Evolutionary conservation across 1,140 invertebrate genomes (phyloP), one percentile per base, ranked within the genome.

Genomic region (Ceratitis capitata): DNA sequence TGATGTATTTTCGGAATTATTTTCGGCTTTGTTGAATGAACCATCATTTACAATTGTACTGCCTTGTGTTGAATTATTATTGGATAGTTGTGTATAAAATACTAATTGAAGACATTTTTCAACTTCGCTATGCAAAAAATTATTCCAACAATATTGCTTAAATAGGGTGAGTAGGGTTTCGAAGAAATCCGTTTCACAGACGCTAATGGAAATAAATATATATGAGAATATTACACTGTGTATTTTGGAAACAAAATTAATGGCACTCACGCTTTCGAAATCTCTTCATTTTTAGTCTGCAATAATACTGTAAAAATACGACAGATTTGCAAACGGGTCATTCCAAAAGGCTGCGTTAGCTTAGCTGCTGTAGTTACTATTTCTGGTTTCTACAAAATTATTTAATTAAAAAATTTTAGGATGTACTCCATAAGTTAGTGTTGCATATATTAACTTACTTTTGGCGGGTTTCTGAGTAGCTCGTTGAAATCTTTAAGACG

Each of bases 111-210:
- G 92, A 89, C 94, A 96, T 91, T 95, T 95, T 92, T 96, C 95
- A 85, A 97, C 95, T 94, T 97, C 96, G 83, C 95, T 95, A 92
- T 97, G 97, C 86, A 97, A 92, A 90, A 97, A 97, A 92, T 97
- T 98, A 92, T 98, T 98, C 95, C 96, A 97, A 61, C 94, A 93
- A 92, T 96, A 98, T 90, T 95, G 94, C 92, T 97, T 97, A 93
- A 97, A 97, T 88, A 97, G 93, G 92, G 97, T 95, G 94, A 97
- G 92, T 58, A 95, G 92, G 88, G 89, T 87, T 56, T 88, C 85
- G 85, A 93, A 87, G 87, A 93, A 88, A 85, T 92, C 88, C 86
- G 91, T 88, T 74, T 86, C 82, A 90, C 92, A 89, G 89, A 88
- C 90, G 16, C 91, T 92, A 14, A 6, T 1, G 26, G 78, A 82